Conservation (phyloP, 1,140 invertebrate species). For the Scaptomyza pallida region DNA sequence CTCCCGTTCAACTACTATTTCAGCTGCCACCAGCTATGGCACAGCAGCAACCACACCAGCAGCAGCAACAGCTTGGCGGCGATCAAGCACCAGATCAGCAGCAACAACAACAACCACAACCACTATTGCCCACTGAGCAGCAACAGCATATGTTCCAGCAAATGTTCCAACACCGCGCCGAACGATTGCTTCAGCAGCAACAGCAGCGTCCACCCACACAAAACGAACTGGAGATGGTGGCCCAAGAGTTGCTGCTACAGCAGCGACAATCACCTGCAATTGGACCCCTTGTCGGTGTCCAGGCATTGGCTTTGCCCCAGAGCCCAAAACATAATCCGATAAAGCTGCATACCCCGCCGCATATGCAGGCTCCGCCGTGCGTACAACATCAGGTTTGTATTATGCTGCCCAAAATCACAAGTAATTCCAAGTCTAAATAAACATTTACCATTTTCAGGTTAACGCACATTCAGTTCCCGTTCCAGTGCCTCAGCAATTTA, state of each 20-base stretch:
- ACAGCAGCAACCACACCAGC: constrained; percentile 59
- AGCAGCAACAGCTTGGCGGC: constrained; percentile 60
- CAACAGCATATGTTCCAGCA: constrained; percentile 41
- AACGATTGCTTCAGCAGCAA: constrained; percentile 63
- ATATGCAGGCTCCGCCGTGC: constrained; percentile 75
- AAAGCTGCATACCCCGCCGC: constrained; percentile 34
- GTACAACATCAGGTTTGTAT: constrained; percentile 75
- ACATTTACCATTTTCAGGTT: constrained; percentile 85
- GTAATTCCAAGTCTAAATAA: not conserved
- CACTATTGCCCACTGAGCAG: constrained; percentile 56
- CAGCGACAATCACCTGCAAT: constrained; percentile 59
- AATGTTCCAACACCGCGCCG: constrained; percentile 80
- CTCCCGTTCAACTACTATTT: constrained; percentile 80
- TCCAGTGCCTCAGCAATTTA: constrained; percentile 65
- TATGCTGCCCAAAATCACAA: not conserved
- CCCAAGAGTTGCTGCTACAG: constrained; percentile 76
- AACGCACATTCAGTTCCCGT: constrained; percentile 85
- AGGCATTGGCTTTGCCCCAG: constrained; percentile 71
- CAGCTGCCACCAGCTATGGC: constrained; percentile 71
- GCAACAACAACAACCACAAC: constrained; percentile 81
- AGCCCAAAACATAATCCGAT: constrained; percentile 74
- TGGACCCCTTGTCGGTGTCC: constrained; percentile 63
- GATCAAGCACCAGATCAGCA: constrained; percentile 73
- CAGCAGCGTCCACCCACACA: constrained; percentile 77
- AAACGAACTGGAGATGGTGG: constrained; percentile 79